Percentiles rank a stretch among this genome's conserved stretches.
Conservation (phyloP, 2,888 invertebrate species). For the Harpalus rubripes region DNA sequence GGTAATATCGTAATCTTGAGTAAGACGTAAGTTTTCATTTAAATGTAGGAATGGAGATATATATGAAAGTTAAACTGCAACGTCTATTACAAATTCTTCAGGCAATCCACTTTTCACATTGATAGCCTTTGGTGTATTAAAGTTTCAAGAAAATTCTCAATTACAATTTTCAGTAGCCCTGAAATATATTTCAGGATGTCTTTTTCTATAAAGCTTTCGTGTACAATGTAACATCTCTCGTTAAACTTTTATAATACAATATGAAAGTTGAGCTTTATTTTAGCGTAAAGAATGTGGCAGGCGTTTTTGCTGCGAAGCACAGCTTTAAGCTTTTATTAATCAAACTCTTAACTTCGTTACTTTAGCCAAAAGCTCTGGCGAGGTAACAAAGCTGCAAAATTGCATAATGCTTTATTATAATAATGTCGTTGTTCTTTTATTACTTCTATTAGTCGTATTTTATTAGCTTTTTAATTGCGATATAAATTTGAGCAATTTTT, state of each 20-base stretch:
- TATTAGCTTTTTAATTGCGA: constrained; percentile 29
- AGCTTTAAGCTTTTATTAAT: constrained; percentile 61
- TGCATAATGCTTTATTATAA: constrained; percentile 51
- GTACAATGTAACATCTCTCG: constrained; percentile 52
- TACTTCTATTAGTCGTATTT: constrained; percentile 21
- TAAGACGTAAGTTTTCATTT: neutral
- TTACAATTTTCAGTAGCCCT: constrained; percentile 35
- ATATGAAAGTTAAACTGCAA: constrained; percentile 23
- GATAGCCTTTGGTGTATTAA: constrained; percentile 29
- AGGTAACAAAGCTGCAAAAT: constrained; percentile 46
- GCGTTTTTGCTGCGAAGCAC: constrained; percentile 23
- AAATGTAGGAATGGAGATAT: neutral
- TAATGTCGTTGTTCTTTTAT: constrained; percentile 18
- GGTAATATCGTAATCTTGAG: too few species aligned
- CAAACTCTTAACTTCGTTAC: constrained; percentile 60
- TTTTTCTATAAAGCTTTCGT: constrained; percentile 40
- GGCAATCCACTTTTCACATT: constrained; percentile 15
- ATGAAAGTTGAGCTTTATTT: constrained; percentile 54
- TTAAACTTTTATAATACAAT: constrained; percentile 60
- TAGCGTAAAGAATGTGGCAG: constrained; percentile 51
- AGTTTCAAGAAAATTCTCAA: constrained; percentile 44
- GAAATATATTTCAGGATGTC: constrained; percentile 36
- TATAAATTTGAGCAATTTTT: constrained; percentile 40
- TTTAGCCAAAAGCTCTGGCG: constrained; percentile 21
- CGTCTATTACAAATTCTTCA: constrained; percentile 13